Evolutionary conservation across 2,113 vertebrate genomes (phyloP).

Genomic region (Paracanthobrama guichenoti): DNA sequence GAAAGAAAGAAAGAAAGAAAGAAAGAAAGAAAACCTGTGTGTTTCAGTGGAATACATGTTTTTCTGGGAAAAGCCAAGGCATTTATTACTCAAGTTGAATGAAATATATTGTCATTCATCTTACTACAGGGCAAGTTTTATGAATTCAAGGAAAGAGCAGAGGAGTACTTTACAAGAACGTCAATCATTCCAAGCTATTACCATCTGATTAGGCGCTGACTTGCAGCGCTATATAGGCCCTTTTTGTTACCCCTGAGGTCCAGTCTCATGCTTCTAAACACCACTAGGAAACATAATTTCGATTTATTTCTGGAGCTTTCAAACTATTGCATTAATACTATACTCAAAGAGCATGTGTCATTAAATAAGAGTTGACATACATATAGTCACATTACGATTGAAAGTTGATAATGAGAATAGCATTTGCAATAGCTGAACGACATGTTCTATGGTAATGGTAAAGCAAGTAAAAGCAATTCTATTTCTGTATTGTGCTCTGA

Average conservation of each 20-base stretch:
- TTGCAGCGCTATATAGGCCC: background rate
- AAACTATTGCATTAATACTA: background rate
- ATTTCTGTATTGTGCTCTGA: background rate
- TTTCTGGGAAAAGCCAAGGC: background rate
- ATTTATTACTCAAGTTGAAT: constrained; percentile 10
- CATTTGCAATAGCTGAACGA: background rate
- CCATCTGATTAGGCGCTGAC: background rate
- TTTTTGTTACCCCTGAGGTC: background rate
- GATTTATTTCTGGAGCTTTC: constrained; percentile 13
- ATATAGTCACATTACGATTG: background rate
- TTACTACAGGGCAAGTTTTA: background rate
- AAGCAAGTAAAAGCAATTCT: background rate
- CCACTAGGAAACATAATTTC: background rate
- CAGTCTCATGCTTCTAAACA: constrained; percentile 24
- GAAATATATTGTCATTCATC: constrained; percentile 9
- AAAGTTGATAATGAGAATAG: background rate
- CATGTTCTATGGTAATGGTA: background rate
- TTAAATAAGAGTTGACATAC: background rate
- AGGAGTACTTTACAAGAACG: background rate
- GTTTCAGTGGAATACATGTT: background rate
- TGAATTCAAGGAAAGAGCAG: background rate
- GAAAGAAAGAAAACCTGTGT: background rate
- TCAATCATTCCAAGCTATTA: constrained; percentile 7
- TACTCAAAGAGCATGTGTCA: background rate
- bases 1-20: background rate